Evolutionary conservation across 1,140 invertebrate genomes (phyloP), one percentile per base, ranked within the genome.

Genomic region (Cotesia glomerata): DNA sequence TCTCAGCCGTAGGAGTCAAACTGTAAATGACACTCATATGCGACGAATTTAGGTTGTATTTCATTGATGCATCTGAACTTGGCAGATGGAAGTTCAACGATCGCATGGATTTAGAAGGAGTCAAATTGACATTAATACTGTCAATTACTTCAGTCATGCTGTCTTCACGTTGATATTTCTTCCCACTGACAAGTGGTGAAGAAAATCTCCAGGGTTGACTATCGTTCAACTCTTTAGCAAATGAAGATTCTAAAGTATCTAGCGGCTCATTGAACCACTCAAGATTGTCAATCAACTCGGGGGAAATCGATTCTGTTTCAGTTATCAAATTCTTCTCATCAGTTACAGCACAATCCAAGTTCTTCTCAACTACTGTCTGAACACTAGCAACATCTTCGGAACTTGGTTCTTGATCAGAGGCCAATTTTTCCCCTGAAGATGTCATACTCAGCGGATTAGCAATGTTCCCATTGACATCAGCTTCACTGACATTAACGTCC

Each of bases 21-120:
- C 85, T 86, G 35, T 87, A 87, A 54, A 86, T 79, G 5, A 78
- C 58, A 64, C 65, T 82, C 80, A 86, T 83, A 7, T 82, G 80
- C 2, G 74, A 63, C 0, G 80, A 74, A 67, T 82, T 77, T 4
- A 87, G 68, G 68, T 78, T 83, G 34, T 86, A 87, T 32, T 86
- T 85, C 0, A 63, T 59, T 5, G 83, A 81, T 13, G 77, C 69
- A 34, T 81, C 75, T 0, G 72, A 78, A n/a, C 76, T 56, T 5
- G 78, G 76, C 2, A 84, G 63, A 54, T 52, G 49, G 2, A 58
- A 65, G n/a, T 76, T 69, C 0, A 74, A 74, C n/a, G 8, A 56
- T 11, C 3, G 14, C 1, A 18, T 72, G 0, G 74, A 74, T 61
- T 74, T 81, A 7, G 82, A 81, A 4, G 83, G 78, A 0, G 75